Conservation (phyloP, 2,797 vertebrate genomes). For the Cynopterus sphinx region DNA sequence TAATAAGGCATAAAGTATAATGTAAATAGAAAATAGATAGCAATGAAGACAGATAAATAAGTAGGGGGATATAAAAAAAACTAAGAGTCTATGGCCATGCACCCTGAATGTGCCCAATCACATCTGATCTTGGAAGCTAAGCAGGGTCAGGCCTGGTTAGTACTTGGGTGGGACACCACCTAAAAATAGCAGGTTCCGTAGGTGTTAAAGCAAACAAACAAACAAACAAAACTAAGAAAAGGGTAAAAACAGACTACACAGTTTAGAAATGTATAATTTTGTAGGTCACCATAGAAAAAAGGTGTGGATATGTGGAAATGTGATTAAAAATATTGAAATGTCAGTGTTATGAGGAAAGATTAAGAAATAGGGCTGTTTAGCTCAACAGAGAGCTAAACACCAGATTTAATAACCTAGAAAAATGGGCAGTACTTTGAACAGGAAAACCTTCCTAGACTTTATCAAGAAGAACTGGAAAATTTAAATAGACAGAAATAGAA, state of each 20-base stretch:
- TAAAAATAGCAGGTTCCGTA: too few species aligned
- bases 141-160: too few species aligned
- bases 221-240: neutral
- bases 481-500: too few species aligned
- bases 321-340: conserved; percentile 15
- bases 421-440: too few species aligned
- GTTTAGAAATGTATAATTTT: conserved; percentile 4
- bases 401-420: too few species aligned
- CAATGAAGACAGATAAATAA: neutral
- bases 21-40: neutral
- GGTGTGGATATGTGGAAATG: neutral
- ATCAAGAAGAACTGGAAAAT: too few species aligned
- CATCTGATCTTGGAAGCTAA: too few species aligned
- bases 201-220: too few species aligned
- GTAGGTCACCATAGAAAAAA: neutral
- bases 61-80: neutral
- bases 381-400: neutral
- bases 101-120: too few species aligned
- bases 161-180: too few species aligned
- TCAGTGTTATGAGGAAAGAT: neutral
- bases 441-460: too few species aligned
- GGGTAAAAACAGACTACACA: neutral
- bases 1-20: neutral
- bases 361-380: neutral
- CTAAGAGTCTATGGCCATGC: too few species aligned